These are phyloP conservation scores for Oryctes rhinoceros DNA, from an alignment of 1,140 invertebrate species.

Conservation along the genomic window DNA sequence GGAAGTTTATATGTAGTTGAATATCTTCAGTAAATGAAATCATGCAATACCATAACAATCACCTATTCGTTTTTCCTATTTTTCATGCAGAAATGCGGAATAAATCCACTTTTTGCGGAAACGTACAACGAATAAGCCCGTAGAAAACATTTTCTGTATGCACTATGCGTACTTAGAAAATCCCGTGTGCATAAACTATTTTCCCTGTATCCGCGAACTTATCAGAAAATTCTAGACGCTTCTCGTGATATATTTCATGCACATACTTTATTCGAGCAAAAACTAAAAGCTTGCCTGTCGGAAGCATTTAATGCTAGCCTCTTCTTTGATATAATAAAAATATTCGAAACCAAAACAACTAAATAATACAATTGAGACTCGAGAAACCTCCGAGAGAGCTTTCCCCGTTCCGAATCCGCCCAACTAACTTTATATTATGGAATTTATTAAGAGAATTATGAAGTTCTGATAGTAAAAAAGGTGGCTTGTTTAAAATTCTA, in stretches of 20 bases:
- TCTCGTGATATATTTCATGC: neutral
- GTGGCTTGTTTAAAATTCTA: conserved; percentile 35
- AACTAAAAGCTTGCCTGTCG: neutral
- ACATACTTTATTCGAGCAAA: conserved; percentile 20
- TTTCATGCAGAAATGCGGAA: too few species aligned
- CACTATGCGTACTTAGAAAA: conserved; percentile 1
- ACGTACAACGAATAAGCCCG: too few species aligned
- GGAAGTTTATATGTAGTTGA: too few species aligned
- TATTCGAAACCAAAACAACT: conserved; percentile 26
- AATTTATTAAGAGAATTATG: conserved; percentile 37
- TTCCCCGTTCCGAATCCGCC: neutral
- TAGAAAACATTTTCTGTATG: neutral
- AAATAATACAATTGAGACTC: neutral
- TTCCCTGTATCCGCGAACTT: neutral
- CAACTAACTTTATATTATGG: conserved; percentile 31
- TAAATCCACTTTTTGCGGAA: too few species aligned
- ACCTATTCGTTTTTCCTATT: too few species aligned
- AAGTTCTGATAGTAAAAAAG: conserved; percentile 35
- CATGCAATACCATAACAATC: too few species aligned
- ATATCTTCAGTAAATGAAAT: too few species aligned
- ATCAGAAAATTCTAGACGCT: neutral
- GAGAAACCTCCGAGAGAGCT: neutral
- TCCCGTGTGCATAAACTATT: conserved; percentile 2
- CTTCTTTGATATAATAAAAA: conserved; percentile 37
- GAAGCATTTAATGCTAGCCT: conserved; percentile 18